These are phyloP conservation scores for Drosophila micromelanica DNA, from an alignment of 1,140 invertebrate species.

Conservation along the genomic window DNA sequence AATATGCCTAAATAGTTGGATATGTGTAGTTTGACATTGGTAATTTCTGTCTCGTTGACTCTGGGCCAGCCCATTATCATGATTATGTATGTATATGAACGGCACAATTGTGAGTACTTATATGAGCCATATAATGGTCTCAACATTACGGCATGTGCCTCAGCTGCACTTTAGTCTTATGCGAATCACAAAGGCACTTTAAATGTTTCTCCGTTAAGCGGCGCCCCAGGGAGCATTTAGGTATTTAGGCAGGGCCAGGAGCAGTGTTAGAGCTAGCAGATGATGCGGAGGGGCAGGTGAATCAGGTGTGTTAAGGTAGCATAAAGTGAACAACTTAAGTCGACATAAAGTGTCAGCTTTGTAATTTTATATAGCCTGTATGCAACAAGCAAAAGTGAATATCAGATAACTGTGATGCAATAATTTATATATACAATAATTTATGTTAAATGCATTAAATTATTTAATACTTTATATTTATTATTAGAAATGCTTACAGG, in stretches of 20 bases:
- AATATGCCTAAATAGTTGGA: too few species aligned
- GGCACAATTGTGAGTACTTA: constrained; percentile 12
- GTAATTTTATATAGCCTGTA: neutral
- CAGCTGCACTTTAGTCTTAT: constrained; percentile 24
- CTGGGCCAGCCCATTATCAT: constrained; percentile 23
- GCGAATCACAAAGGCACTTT: constrained; percentile 35
- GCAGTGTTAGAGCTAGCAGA: neutral
- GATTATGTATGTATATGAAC: too few species aligned
- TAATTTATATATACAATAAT: too few species aligned
- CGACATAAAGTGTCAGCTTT: constrained; percentile 8
- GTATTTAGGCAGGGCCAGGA: constrained; percentile 14
- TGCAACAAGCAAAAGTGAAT: neutral
- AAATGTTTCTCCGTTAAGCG: constrained; percentile 26
- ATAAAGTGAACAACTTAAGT: constrained; percentile 21
- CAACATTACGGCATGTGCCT: constrained; percentile 13
- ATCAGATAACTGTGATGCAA: neutral
- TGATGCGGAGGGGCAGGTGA: constrained; percentile 5
- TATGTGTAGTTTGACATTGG: too few species aligned
- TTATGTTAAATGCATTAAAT: too few species aligned
- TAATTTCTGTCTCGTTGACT: constrained; percentile 9
- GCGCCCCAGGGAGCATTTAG: constrained; percentile 38
- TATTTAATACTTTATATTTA: too few species aligned
- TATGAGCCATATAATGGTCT: constrained; percentile 15
- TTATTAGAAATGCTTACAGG: too few species aligned
- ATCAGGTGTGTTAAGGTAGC: constrained; percentile 23